phyloP scores from a whole-genome alignment of 2,797 vertebrate species.

The Cossypha polioptera region DNA sequence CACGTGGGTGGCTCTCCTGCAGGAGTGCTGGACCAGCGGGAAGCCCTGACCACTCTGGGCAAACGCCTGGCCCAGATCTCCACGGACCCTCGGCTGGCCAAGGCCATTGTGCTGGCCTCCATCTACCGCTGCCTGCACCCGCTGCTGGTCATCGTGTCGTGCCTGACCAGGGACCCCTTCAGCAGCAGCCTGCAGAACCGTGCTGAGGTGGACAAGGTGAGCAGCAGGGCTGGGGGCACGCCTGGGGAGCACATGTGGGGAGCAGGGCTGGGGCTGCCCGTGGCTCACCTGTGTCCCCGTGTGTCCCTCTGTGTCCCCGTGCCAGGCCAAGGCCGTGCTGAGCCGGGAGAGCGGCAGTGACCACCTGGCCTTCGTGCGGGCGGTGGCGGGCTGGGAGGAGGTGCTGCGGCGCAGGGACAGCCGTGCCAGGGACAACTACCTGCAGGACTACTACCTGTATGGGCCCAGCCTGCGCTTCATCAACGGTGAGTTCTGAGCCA shows the following conservation, averaged over 20 bases:
- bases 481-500: slow-evolving; percentile 74
- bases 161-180: slow-evolving; percentile 93
- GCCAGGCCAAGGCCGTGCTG: slow-evolving; percentile 85
- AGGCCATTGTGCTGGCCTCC: slow-evolving; percentile 87
- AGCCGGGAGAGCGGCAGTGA: slow-evolving; percentile 87
- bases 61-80: slow-evolving; percentile 89
- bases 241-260: too few species aligned
- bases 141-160: slow-evolving; percentile 87
- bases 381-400: slow-evolving; percentile 85
- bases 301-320: neutral
- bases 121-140: slow-evolving; percentile 92
- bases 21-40: slow-evolving; percentile 89
- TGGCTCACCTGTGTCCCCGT: neutral
- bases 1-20: neutral
- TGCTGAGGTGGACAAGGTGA: slow-evolving; percentile 84
- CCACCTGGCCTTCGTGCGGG: slow-evolving; percentile 87
- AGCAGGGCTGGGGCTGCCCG: neutral
- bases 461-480: slow-evolving; percentile 87
- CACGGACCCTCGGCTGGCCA: slow-evolving; percentile 92
- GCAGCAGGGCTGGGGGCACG: neutral
- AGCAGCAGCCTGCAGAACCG: slow-evolving; percentile 92
- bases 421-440: slow-evolving; percentile 80
- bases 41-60: slow-evolving; percentile 88
- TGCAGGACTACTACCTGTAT: slow-evolving; percentile 82
- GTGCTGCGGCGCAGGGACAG: slow-evolving; percentile 76